Percentiles rank a stretch among this genome's conserved stretches.
phyloP scores from a whole-genome alignment of 2,797 vertebrate species.

The Channa striata region DNA sequence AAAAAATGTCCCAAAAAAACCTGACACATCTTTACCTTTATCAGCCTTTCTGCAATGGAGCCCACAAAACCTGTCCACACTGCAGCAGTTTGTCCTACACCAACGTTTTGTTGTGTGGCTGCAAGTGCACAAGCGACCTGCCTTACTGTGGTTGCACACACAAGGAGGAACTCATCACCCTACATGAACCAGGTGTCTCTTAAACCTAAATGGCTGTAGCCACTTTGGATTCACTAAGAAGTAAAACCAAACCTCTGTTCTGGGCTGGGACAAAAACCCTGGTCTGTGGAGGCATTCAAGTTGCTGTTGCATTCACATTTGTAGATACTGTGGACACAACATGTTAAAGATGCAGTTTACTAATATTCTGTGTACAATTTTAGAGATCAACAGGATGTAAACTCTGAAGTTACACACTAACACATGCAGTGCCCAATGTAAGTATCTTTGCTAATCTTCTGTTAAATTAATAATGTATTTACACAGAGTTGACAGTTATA shows the following conservation, averaged over 20 bases:
- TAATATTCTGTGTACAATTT: too few relatives aligned
- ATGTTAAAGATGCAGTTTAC: too few relatives aligned
- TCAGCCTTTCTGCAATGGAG: constrained; percentile 91
- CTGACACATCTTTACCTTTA: neutral
- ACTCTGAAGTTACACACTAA: too few relatives aligned
- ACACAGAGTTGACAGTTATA: neutral
- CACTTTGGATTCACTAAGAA: neutral
- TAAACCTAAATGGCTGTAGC: constrained; percentile 15
- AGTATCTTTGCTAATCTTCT: neutral
- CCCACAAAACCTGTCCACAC: constrained; percentile 82
- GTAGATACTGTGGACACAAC: too few relatives aligned
- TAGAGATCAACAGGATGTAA: too few relatives aligned
- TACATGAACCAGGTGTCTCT: constrained; percentile 35
- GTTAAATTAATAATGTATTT: constrained; percentile 1
- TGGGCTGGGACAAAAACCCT: neutral
- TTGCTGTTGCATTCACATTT: too few relatives aligned
- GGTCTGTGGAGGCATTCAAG: too few relatives aligned
- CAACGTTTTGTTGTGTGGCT: constrained; percentile 85
- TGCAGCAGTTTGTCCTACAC: constrained; percentile 82
- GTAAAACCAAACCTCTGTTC: neutral
- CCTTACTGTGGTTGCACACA: constrained; percentile 86
- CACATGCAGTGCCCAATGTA: neutral
- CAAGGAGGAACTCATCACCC: constrained; percentile 72
- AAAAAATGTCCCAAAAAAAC: too few relatives aligned
- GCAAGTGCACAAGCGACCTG: constrained; percentile 85